Evolutionary conservation across 2,888 invertebrate genomes (phyloP), one percentile per base, ranked within the genome.

Genomic region (Cryptus viduatorius): DNA sequence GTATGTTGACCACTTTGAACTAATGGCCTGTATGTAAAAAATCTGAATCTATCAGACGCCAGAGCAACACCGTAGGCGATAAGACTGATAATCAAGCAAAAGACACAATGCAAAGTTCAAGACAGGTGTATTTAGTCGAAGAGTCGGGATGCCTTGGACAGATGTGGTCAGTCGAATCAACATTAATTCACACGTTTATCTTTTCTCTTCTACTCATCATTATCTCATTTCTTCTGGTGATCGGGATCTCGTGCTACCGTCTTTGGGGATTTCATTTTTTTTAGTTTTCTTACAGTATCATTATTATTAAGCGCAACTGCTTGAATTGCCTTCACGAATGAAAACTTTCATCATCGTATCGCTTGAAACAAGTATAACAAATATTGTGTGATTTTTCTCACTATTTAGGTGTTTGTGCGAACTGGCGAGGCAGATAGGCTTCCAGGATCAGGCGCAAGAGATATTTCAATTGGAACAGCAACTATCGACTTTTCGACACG

Each of bases 371-470:
- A 31, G 42, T 31, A 14, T 76, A 76, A n/a, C n/a, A 37, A 37
- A 37, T n/a, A 72, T 72, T 53, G n/a, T 44, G 4, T 29, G 16
- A 46, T 69, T 75, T 72, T 48, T 67, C 16, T 64, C 56, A 10
- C 16, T 69, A 46, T 48, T 75, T 79, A 91, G 98, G 90, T 99
- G 99, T 93, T 95, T 99, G 76, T 99, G 99, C 94, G 98, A 98
- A 94, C 94, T 99, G 88, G 98, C 99, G 12, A 97, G 97, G 91
- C 98, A 98, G 94, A 99, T 99, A 88, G 99, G 99, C 8, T 99
- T 99, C 94, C 96, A 97, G 16, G 97, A 98, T 86, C 95, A 97
- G 88, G 98, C 98, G 1, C 96, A 97, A 61, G 96, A 97, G 89
- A 96, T 97, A 53, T 99, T 98, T 94, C 95, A 95, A 44, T 94